Conservation (phyloP, 2,888 invertebrate genomes). For the Synanthedon vespiformis region DNA sequence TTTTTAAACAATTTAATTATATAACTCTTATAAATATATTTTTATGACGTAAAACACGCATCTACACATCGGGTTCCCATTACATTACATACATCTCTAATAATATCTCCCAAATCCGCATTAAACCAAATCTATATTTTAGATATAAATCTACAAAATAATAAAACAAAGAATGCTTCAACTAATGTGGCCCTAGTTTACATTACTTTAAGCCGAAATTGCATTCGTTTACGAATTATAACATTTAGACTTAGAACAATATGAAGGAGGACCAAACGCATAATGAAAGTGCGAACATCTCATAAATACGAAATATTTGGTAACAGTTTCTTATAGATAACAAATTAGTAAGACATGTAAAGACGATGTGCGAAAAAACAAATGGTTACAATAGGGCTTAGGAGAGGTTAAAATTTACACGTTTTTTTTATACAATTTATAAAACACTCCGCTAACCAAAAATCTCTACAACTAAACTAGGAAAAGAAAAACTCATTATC, state of each 20-base stretch:
- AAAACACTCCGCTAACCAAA: conserved; percentile 48
- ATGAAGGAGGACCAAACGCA: not conserved
- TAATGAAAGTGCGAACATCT: conserved; percentile 9
- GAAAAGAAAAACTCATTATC: conserved; percentile 2
- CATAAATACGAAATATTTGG: conserved; percentile 69
- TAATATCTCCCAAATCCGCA: conserved; percentile 24
- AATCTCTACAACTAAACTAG: conserved; percentile 29
- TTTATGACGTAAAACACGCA: conserved; percentile 10
- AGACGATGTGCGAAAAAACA: conserved; percentile 25
- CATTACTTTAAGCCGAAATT: not conserved
- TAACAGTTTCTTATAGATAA: conserved; percentile 61
- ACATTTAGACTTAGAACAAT: not conserved
- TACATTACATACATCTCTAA: conserved; percentile 9
- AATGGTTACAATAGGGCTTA: conserved; percentile 25
- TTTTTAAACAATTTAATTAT: conserved; percentile 22
- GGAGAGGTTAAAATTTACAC: conserved; percentile 30
- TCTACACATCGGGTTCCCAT: conserved; percentile 8
- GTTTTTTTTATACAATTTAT: conserved; percentile 36
- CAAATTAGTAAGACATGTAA: conserved; percentile 15
- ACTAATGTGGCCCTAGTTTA: not conserved
- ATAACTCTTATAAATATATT: conserved; percentile 18
- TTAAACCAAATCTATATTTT: conserved; percentile 14
- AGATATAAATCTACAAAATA: conserved; percentile 31
- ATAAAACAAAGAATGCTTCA: conserved; percentile 17
- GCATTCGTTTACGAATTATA: not conserved